Evolutionary conservation across 2,888 invertebrate genomes (phyloP).

Genomic region (Actias luna): DNA sequence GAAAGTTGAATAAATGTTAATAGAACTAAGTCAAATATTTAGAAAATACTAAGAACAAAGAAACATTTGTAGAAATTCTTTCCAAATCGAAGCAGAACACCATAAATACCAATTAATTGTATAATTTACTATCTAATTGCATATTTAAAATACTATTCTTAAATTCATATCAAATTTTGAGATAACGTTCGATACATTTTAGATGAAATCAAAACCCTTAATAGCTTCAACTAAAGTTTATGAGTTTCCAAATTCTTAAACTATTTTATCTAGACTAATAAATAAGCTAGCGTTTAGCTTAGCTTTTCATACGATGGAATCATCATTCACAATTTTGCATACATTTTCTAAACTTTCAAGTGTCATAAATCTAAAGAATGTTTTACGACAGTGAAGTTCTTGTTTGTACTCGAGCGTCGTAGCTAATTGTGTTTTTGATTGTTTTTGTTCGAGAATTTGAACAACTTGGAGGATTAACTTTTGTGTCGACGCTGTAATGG

Average conservation of each 20-base stretch:
- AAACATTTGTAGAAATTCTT: neutral
- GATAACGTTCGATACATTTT: neutral
- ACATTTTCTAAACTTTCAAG: conserved; percentile 24
- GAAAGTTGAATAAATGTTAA: conserved; percentile 1
- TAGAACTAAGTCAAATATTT: neutral
- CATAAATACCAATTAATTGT: neutral
- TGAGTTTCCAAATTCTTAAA: no score
- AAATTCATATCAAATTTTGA: no score
- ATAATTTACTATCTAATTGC: no score
- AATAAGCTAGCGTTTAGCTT: neutral
- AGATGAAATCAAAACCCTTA: neutral
- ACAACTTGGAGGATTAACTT: conserved; percentile 1
- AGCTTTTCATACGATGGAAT: conserved; percentile 20
- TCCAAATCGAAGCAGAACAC: neutral
- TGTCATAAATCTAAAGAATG: conserved; percentile 33
- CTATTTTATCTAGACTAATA: neutral
- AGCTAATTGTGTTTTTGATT: conserved; percentile 25
- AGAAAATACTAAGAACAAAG: neutral
- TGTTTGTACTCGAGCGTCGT: conserved; percentile 13
- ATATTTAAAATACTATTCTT: no score
- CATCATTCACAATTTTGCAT: conserved; percentile 21
- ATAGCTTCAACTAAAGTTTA: neutral
- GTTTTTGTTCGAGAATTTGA: conserved; percentile 17
- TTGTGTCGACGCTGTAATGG: conserved; percentile 11
- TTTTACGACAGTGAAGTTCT: conserved; percentile 22